Percentiles rank a stretch among this genome's conserved stretches.
Conservation (phyloP, 2,797 vertebrate genomes). For the Morus bassanus region DNA sequence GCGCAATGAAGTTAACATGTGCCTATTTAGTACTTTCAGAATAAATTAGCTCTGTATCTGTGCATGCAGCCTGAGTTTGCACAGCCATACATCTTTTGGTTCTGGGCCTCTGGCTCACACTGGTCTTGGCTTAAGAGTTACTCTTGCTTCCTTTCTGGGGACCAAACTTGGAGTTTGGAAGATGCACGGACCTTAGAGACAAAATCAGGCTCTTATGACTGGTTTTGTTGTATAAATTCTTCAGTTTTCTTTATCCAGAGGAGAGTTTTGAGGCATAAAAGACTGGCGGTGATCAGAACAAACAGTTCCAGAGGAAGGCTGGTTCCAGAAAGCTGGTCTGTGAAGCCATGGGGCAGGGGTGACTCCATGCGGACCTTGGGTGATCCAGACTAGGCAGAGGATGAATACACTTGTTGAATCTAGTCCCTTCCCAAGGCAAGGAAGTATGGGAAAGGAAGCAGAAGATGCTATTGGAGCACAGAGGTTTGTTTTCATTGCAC, state of each 20-base stretch:
- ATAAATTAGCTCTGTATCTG: not conserved
- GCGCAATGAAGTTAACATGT: not conserved
- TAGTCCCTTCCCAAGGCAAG: not conserved
- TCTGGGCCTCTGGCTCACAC: not conserved
- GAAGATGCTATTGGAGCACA: not conserved
- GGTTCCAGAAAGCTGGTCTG: not conserved
- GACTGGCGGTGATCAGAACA: not conserved
- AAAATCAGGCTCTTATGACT: not conserved
- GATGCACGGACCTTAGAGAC: not conserved
- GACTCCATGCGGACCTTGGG: not conserved
- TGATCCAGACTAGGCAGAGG: not conserved
- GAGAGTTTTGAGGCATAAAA: not conserved
- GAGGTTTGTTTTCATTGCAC: not conserved
- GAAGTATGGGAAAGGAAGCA: not conserved
- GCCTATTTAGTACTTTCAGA: not conserved
- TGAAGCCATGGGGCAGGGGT: not conserved
- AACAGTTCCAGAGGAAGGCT: not conserved
- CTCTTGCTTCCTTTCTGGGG: not conserved
- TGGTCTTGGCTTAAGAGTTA: not conserved
- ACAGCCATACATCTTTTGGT: not conserved
- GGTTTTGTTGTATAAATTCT: not conserved
- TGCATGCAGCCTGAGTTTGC: not conserved
- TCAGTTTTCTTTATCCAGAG: not conserved
- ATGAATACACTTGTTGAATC: not conserved
- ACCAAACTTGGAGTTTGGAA: not conserved